phyloP scores from a whole-genome alignment of 2,797 vertebrate genomes.

The Chelonia mydas region DNA sequence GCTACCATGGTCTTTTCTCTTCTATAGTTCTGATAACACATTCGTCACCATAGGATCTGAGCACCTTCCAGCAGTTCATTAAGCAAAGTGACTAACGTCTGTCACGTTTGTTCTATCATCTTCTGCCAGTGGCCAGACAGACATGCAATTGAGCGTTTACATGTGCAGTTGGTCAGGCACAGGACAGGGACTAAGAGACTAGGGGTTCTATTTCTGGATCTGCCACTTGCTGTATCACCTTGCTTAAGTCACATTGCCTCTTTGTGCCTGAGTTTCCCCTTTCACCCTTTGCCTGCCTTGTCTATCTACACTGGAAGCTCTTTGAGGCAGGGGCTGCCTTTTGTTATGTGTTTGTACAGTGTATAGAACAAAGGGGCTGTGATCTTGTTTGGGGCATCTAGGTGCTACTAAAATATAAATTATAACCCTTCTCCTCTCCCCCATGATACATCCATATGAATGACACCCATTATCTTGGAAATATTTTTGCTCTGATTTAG shows the following conservation, averaged over 20 bases:
- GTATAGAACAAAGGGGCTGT: not conserved
- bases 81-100: not conserved
- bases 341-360: not conserved
- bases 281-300: not conserved
- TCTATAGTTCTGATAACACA: not conserved
- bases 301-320: not conserved
- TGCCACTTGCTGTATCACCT: not conserved
- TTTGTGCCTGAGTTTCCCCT: not conserved
- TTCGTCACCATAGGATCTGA: not conserved
- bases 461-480: not conserved
- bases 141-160: not conserved
- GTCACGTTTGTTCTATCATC: not conserved
- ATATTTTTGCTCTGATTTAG: not conserved
- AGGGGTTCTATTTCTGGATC: not conserved
- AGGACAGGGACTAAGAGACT: not conserved
- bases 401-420: not conserved
- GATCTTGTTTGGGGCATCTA: too few species aligned
- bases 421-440: not conserved
- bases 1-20: not conserved
- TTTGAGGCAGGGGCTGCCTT: not conserved
- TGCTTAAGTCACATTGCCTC: not conserved
- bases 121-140: not conserved
- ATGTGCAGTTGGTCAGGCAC: not conserved
- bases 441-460: not conserved
- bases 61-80: not conserved